Evolutionary conservation across 2,113 vertebrate species (phyloP).

Genomic region (Pyxicephalus adspersus): DNA sequence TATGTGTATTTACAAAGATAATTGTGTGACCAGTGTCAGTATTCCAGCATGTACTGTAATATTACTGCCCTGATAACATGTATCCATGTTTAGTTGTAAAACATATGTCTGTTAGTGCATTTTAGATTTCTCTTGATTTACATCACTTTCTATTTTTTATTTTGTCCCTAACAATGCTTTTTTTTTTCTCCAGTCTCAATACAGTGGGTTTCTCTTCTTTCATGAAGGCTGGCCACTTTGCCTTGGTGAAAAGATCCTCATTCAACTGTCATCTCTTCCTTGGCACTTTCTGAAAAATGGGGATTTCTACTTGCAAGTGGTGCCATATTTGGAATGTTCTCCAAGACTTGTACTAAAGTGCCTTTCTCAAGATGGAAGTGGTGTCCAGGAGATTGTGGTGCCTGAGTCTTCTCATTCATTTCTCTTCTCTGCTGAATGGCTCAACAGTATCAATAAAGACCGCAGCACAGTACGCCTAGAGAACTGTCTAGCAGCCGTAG

Average conservation of each 20-base stretch:
- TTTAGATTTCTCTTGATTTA: neutral
- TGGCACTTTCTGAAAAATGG: slow-evolving; percentile 86
- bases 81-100: too few species aligned
- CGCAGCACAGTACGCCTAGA: slow-evolving; percentile 80
- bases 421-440: slow-evolving; percentile 88
- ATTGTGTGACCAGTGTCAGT: too few species aligned
- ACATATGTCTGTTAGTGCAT: neutral
- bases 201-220: slow-evolving; percentile 87
- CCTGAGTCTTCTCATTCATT: slow-evolving; percentile 82
- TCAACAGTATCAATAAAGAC: slow-evolving; percentile 89
- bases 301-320: slow-evolving; percentile 93
- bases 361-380: slow-evolving; percentile 81
- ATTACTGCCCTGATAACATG: too few species aligned
- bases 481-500: slow-evolving; percentile 83
- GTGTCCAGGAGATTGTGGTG: slow-evolving; percentile 84
- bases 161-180: neutral
- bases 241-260: slow-evolving; percentile 80
- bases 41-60: too few species aligned
- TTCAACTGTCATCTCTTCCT: slow-evolving; percentile 87
- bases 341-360: slow-evolving; percentile 87
- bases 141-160: neutral
- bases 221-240: slow-evolving; percentile 91
- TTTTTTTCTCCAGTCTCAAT: slow-evolving; percentile 78
- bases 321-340: slow-evolving; percentile 84
- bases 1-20: too few species aligned